These are phyloP conservation scores for Diacarnus erythraeanus DNA, from an alignment of 37 sponge, comb jelly and placozoan species.

Conservation along the genomic window DNA sequence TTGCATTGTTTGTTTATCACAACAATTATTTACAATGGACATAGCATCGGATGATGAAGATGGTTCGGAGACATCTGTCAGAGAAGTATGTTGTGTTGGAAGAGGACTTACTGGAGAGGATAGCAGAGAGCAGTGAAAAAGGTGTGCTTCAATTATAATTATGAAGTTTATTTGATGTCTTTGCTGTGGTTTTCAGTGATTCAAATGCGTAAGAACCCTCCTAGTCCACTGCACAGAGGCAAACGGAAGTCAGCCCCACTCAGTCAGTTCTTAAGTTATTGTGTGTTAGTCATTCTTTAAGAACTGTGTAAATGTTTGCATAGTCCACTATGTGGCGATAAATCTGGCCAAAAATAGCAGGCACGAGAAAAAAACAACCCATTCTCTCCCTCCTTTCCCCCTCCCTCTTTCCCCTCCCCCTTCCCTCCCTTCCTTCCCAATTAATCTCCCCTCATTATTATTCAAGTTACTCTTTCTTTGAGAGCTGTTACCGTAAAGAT, in stretches of 20 bases:
- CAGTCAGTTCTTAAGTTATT: constrained; percentile 16
- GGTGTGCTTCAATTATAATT: background rate
- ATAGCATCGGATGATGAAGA: constrained; percentile 65
- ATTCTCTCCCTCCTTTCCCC: background rate
- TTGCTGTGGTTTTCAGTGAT: constrained; percentile 17
- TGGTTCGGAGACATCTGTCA: constrained; percentile 57
- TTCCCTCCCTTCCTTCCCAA: constrained; percentile 7
- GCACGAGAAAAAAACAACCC: no score
- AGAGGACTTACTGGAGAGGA: constrained; percentile 54
- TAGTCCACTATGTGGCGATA: background rate
- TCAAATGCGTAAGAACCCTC: constrained; percentile 55
- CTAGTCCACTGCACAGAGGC: constrained; percentile 50
- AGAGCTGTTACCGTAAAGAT: no score
- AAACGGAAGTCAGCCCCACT: constrained; percentile 31
- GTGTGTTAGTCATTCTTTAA: background rate
- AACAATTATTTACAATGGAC: background rate
- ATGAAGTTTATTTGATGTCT: background rate
- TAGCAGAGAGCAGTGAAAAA: constrained; percentile 68
- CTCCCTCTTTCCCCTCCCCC: background rate
- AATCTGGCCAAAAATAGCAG: background rate
- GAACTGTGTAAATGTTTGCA: background rate
- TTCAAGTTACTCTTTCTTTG: no score
- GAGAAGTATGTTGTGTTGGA: constrained; percentile 59
- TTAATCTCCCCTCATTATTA: no score
- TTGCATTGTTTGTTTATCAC: background rate